phyloP scores from a whole-genome alignment of 2,888 invertebrate species.

The Linnaemya vulpina region DNA sequence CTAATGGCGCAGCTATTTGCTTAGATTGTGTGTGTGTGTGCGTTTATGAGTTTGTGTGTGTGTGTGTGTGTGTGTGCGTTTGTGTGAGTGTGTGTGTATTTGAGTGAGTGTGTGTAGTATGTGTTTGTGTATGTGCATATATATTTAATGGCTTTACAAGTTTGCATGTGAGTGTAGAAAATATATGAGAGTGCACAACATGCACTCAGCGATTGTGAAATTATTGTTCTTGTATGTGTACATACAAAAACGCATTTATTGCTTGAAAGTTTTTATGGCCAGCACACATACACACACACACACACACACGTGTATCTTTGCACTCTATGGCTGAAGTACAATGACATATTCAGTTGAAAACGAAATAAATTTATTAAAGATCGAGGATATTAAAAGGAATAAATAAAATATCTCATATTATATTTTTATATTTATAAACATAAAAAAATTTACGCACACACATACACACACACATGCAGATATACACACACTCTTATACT shows the following conservation, averaged over 20 bases:
- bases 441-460: too few species aligned
- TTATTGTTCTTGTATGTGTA: background rate
- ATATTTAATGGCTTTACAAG: too few species aligned
- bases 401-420: background rate
- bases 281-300: too few species aligned
- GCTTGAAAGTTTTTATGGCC: too few species aligned
- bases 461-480: too few species aligned
- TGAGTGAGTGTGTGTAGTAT: background rate
- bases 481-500: too few species aligned
- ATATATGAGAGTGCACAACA: slow-evolving; percentile 5
- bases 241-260: too few species aligned
- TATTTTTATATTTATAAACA: background rate
- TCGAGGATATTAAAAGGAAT: slow-evolving; percentile 1
- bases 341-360: slow-evolving; percentile 26
- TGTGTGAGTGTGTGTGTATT: too few species aligned
- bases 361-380: slow-evolving; percentile 15
- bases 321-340: slow-evolving; percentile 19
- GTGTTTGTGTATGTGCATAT: too few species aligned
- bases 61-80: background rate
- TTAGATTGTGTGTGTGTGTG: too few species aligned
- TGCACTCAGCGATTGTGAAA: slow-evolving; percentile 20
- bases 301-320: background rate
- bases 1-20: background rate
- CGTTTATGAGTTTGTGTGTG: background rate
- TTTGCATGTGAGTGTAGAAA: too few species aligned